Evolutionary conservation across 2,797 vertebrate species (phyloP).

Genomic region (Melopsittacus undulatus): DNA sequence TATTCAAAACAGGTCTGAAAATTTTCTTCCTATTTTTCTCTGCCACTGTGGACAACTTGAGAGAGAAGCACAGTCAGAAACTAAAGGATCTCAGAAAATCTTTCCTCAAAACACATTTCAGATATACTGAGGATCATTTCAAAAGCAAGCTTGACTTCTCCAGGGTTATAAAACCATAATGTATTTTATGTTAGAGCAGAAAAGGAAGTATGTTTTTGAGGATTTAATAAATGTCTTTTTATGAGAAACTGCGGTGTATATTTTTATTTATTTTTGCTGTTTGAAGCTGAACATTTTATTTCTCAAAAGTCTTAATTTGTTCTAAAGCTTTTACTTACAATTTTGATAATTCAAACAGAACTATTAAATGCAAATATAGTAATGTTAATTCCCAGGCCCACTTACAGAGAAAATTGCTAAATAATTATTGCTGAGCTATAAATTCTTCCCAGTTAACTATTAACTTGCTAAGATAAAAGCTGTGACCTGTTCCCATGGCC

Average conservation of each 20-base stretch:
- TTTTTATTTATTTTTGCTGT: not conserved
- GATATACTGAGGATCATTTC: not conserved
- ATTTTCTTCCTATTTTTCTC: not conserved
- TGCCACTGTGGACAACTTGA: not conserved
- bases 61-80: not conserved
- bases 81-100: not conserved
- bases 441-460: slow-evolving; percentile 40
- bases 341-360: slow-evolving; percentile 41
- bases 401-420: slow-evolving; percentile 24
- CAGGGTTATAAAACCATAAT: not conserved
- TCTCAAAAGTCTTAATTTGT: slow-evolving; percentile 36
- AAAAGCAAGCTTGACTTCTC: not conserved
- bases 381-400: not conserved
- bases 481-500: not conserved
- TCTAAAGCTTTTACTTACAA: slow-evolving; percentile 48
- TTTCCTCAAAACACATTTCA: not conserved
- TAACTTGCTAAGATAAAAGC: slow-evolving; percentile 32
- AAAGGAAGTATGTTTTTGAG: not conserved
- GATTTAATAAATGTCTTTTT: not conserved
- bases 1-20: not conserved
- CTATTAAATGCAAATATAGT: not conserved
- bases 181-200: not conserved
- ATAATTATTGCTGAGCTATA: slow-evolving; percentile 34
- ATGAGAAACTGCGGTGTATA: not conserved
- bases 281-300: not conserved